A percentile compares a stretch with the other conserved stretches of the same genome.
phyloP scores from a whole-genome alignment of 2,888 invertebrate genomes.

The Helicoverpa assulta region DNA sequence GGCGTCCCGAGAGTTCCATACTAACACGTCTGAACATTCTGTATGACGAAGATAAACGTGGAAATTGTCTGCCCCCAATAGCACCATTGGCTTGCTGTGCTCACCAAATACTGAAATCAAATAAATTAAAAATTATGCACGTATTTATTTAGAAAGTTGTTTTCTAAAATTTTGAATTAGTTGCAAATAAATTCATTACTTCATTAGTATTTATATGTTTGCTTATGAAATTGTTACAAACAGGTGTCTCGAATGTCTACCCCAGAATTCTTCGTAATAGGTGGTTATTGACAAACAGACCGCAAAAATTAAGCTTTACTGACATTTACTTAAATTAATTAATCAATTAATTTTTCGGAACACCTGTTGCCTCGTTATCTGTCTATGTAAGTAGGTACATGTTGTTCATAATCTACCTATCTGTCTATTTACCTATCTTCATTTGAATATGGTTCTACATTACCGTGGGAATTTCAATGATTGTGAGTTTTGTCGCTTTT shows the following conservation, averaged over 20 bases:
- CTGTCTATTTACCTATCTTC: too few species aligned
- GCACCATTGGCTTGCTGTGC: slow-evolving; percentile 71
- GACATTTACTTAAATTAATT: neutral
- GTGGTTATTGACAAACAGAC: neutral
- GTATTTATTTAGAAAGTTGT: neutral
- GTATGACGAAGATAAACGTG: slow-evolving; percentile 88
- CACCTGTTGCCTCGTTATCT: too few species aligned
- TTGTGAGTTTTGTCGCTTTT: too few species aligned
- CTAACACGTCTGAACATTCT: slow-evolving; percentile 89
- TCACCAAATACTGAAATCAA: slow-evolving; percentile 76
- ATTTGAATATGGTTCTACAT: too few species aligned
- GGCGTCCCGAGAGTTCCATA: slow-evolving; percentile 88
- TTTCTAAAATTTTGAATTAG: neutral
- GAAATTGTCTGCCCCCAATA: slow-evolving; percentile 74
- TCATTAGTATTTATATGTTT: neutral
- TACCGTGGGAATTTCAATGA: too few species aligned
- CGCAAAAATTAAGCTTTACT: neutral
- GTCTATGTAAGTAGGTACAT: too few species aligned
- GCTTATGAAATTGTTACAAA: neutral
- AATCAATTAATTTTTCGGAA: too few species aligned
- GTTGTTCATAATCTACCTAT: too few species aligned
- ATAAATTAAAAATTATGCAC: slow-evolving; percentile 8
- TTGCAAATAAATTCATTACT: neutral
- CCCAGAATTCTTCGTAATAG: neutral
- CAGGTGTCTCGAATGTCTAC: neutral